Evolutionary conservation across 2,797 vertebrate species (phyloP).

Genomic region (Ficedula albicollis): DNA sequence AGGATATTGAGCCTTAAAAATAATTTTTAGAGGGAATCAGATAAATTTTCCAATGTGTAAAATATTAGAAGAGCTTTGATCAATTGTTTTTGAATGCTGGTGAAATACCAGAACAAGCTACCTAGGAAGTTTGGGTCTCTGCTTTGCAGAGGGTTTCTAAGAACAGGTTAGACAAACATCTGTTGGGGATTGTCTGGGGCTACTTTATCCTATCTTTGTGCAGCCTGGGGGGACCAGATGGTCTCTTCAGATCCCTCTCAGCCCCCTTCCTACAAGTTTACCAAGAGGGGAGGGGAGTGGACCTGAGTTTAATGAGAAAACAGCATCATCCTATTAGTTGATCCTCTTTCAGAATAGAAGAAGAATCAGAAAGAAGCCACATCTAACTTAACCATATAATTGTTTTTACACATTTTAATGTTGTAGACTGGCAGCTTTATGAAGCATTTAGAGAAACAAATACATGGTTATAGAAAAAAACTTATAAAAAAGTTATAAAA

Average conservation of each 20-base stretch:
- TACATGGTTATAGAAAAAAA: neutral
- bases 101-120: conserved; percentile 37
- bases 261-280: neutral
- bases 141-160: neutral
- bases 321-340: neutral
- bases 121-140: neutral
- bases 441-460: neutral
- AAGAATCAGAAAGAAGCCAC: neutral
- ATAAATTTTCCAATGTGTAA: neutral
- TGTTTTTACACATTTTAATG: too few species aligned
- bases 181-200: conserved; percentile 52
- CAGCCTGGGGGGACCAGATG: neutral
- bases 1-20: neutral
- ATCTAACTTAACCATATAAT: neutral
- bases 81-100: neutral
- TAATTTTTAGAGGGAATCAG: neutral
- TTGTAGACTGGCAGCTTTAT: neutral
- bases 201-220: conserved; percentile 48
- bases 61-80: neutral
- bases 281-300: neutral
- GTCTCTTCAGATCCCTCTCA: conserved; percentile 28
- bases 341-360: neutral
- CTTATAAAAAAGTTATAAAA: neutral
- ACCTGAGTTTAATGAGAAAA: conserved; percentile 9
- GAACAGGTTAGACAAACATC: conserved; percentile 63